Conservation (phyloP, 2,113 vertebrate species). For the Andinoacara biseriatus region DNA sequence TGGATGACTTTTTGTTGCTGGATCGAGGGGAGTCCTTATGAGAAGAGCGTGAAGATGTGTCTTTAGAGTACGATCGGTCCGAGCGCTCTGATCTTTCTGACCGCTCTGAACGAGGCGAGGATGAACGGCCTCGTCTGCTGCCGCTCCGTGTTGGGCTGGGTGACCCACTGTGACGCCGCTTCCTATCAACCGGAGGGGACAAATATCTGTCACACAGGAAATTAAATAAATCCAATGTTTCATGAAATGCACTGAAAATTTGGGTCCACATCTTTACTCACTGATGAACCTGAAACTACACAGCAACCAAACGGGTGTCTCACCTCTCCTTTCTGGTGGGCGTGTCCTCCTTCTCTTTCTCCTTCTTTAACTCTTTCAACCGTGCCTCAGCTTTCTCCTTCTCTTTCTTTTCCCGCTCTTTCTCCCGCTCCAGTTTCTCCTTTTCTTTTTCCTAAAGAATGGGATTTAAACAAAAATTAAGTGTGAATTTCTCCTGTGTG, state of each 20-base stretch:
- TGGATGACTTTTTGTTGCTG: constrained; percentile 91
- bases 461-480: neutral
- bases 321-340: constrained; percentile 96
- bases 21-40: constrained; percentile 96
- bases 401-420: constrained; percentile 89
- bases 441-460: constrained; percentile 93
- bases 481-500: neutral
- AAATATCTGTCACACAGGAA: constrained; percentile 15
- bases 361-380: constrained; percentile 86
- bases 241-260: neutral
- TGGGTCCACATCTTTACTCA: neutral
- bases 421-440: constrained; percentile 91
- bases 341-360: constrained; percentile 92
- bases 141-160: constrained; percentile 91
- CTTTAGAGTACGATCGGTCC: constrained; percentile 91
- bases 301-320: neutral
- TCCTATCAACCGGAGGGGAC: constrained; percentile 79
- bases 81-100: constrained; percentile 90
- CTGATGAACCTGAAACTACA: neutral
- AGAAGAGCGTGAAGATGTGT: constrained; percentile 86
- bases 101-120: constrained; percentile 92
- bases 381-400: constrained; percentile 90
- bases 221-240: constrained; percentile 8
- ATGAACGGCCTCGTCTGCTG: constrained; percentile 89
- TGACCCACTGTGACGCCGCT: constrained; percentile 91